A percentile compares a stretch with the other conserved stretches of the same genome.
Evolutionary conservation across 2,888 invertebrate species (phyloP).

Genomic region (Pharmacophagus antenor): DNA sequence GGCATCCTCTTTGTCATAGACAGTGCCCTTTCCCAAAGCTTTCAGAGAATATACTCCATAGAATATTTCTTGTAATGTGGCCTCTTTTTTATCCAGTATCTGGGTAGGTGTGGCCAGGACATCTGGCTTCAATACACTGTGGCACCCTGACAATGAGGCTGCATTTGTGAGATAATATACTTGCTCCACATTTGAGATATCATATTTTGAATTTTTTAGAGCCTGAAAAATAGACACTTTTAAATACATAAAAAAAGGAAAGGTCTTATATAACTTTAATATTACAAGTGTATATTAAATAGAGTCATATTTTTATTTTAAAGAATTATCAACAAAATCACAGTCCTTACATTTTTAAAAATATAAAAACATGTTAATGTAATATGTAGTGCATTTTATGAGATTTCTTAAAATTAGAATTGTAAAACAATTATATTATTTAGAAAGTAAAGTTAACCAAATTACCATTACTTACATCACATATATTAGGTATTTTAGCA

Average conservation of each 20-base stretch:
- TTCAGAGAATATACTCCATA: constrained; percentile 86
- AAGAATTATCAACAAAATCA: too few species aligned
- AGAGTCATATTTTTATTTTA: too few species aligned
- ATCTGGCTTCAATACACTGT: constrained; percentile 72
- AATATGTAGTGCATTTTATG: too few species aligned
- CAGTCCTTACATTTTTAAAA: too few species aligned
- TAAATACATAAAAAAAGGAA: too few species aligned
- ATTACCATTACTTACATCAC: constrained; percentile 74
- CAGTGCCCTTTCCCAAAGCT: constrained; percentile 83
- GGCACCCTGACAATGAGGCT: constrained; percentile 80
- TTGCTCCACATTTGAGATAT: constrained; percentile 73
- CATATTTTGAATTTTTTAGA: constrained; percentile 60
- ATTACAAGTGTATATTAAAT: too few species aligned
- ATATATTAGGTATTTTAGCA: constrained; percentile 79
- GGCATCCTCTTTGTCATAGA: constrained; percentile 84
- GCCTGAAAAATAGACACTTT: constrained; percentile 47
- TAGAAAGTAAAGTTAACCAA: neutral
- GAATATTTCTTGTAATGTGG: constrained; percentile 86
- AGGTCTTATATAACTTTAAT: too few species aligned
- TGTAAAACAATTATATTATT: neutral
- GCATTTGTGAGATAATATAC: constrained; percentile 85
- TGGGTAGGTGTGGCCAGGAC: constrained; percentile 74
- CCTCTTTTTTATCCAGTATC: constrained; percentile 84
- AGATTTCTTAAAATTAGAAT: too few species aligned
- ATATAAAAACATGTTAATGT: too few species aligned